Evolutionary conservation across 2,113 vertebrate species (phyloP).

Genomic region (Labeo catla): DNA sequence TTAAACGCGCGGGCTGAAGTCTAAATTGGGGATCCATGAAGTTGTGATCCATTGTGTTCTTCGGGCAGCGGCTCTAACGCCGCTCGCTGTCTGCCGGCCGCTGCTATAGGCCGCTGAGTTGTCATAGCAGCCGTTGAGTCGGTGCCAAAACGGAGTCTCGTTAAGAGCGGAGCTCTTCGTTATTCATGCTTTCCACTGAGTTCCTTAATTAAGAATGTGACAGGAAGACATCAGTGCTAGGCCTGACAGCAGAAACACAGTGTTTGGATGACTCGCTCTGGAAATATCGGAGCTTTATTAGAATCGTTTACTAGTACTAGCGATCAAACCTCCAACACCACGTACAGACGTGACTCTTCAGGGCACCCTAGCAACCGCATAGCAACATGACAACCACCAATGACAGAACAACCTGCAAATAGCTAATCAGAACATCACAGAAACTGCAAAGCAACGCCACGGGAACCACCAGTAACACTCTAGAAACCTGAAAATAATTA

Average conservation of each 20-base stretch:
- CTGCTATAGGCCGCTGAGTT: slow-evolving; percentile 24
- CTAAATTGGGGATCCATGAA: slow-evolving; percentile 54
- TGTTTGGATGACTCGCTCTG: background rate
- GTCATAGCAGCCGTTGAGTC: slow-evolving; percentile 41
- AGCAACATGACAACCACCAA: background rate
- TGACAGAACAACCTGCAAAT: background rate
- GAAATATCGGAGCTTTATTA: background rate
- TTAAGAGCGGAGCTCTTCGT: slow-evolving; percentile 35
- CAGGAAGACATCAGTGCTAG: slow-evolving; percentile 17
- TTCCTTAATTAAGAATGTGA: slow-evolving; percentile 19
- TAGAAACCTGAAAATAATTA: background rate
- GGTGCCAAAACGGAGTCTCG: slow-evolving; percentile 41
- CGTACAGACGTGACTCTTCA: background rate
- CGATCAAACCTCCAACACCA: background rate
- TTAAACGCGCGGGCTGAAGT: slow-evolving; percentile 44
- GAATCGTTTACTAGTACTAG: background rate
- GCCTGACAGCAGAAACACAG: background rate
- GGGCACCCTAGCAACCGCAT: background rate
- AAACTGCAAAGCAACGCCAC: background rate
- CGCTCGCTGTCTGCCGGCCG: slow-evolving; percentile 41
- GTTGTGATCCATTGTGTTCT: slow-evolving; percentile 48
- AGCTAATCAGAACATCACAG: background rate
- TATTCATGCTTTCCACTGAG: slow-evolving; percentile 20
- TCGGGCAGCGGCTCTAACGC: slow-evolving; percentile 21
- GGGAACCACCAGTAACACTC: background rate